A percentile compares a stretch with the other conserved stretches of the same genome.
These are phyloP conservation scores for Takifugu ocellatus DNA, from an alignment of 2,797 vertebrate species.

Conservation along the genomic window DNA sequence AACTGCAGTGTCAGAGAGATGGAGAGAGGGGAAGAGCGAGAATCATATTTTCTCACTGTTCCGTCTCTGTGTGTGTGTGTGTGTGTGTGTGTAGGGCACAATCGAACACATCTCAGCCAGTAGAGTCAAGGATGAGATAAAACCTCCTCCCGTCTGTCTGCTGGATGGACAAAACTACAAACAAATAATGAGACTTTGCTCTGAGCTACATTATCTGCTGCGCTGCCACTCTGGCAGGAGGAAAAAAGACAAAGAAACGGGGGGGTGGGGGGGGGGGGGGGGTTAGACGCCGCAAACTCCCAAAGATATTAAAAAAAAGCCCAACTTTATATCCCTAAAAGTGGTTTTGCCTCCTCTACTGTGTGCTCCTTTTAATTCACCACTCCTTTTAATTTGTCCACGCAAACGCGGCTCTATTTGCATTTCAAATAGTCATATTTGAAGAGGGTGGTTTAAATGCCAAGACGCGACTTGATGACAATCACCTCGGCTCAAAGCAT, in stretches of 20 bases:
- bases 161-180: slow-evolving; percentile 59
- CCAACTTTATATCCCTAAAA: slow-evolving; percentile 71
- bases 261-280: slow-evolving; percentile 1
- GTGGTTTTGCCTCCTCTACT: slow-evolving; percentile 50
- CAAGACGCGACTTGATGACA: slow-evolving; percentile 81
- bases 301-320: slow-evolving; percentile 39
- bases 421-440: slow-evolving; percentile 82
- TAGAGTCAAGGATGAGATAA: slow-evolving; percentile 62
- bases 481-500: slow-evolving; percentile 72
- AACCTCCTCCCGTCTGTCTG: slow-evolving; percentile 38
- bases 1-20: slow-evolving; percentile 76
- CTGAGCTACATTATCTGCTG: slow-evolving; percentile 59
- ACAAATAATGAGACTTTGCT: slow-evolving; percentile 63
- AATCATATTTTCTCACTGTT: slow-evolving; percentile 66
- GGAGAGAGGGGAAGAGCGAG: slow-evolving; percentile 61
- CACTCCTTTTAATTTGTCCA: slow-evolving; percentile 74
- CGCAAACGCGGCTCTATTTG: slow-evolving; percentile 76
- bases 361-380: slow-evolving; percentile 43
- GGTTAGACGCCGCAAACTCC: slow-evolving; percentile 65
- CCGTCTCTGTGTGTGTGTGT: slow-evolving; percentile 12
- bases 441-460: slow-evolving; percentile 83
- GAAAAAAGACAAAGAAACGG: slow-evolving; percentile 29
- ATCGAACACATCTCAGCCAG: slow-evolving; percentile 64
- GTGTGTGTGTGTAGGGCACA: slow-evolving; percentile 29
- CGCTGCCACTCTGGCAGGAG: slow-evolving; percentile 28